phyloP scores from a whole-genome alignment of 2,888 invertebrate genomes.

The Trissolcus brochymenae region DNA sequence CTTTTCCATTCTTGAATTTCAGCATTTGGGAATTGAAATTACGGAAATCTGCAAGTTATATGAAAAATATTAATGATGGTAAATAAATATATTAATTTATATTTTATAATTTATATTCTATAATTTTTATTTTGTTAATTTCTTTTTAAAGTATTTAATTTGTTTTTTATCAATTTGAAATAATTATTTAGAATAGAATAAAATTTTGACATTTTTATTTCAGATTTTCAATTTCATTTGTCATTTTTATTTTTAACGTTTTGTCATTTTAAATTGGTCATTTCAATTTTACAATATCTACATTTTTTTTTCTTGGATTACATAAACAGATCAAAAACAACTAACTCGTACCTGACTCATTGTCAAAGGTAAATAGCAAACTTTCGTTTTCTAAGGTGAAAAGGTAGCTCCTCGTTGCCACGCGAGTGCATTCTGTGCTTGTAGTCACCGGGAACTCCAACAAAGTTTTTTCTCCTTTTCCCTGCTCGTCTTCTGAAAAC shows the following conservation, averaged over 20 bases:
- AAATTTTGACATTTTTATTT: neutral
- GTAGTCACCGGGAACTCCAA: conserved; percentile 84
- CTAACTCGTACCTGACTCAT: conserved; percentile 77
- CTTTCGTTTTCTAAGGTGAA: conserved; percentile 86
- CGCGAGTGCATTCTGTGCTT: conserved; percentile 84
- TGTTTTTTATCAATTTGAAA: no score
- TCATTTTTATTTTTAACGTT: neutral
- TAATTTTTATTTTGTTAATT: neutral
- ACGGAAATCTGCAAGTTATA: conserved; percentile 80
- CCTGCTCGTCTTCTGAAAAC: conserved; percentile 65
- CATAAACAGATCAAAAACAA: neutral
- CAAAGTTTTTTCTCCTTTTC: conserved; percentile 73
- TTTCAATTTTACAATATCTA: neutral
- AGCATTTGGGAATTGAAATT: conserved; percentile 85
- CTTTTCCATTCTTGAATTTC: conserved; percentile 85
- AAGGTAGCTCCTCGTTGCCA: conserved; percentile 83
- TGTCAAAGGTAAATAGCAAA: conserved; percentile 83
- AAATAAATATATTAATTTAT: no score
- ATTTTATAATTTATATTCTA: no score
- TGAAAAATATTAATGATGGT: neutral
- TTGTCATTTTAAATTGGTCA: neutral
- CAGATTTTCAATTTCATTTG: neutral
- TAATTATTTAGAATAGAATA: no score
- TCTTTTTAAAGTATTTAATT: no score
- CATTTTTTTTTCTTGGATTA: neutral